These are phyloP conservation scores for Goniozus legneri DNA, from an alignment of 1,140 invertebrate genomes.

Conservation along the genomic window DNA sequence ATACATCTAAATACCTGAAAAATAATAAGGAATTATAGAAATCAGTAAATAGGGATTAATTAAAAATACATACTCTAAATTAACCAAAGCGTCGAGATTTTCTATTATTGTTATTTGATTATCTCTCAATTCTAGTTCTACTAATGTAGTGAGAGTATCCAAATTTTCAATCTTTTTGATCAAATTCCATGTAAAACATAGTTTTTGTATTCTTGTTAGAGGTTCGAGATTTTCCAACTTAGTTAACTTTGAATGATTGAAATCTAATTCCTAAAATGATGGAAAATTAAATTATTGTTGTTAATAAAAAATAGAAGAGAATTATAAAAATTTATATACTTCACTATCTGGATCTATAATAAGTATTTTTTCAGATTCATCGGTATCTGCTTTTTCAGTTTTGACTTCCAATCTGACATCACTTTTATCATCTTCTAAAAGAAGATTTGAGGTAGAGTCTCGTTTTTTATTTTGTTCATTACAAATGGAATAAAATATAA, in stretches of 20 bases:
- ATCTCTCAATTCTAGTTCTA: slow-evolving; percentile 92
- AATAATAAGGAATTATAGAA: too few relatives aligned
- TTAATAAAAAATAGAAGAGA: background rate
- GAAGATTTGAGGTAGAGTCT: slow-evolving; percentile 10
- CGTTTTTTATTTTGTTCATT: background rate
- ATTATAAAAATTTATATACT: slow-evolving; percentile 23
- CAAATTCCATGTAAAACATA: slow-evolving; percentile 90
- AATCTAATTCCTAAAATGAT: slow-evolving; percentile 66
- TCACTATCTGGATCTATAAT: slow-evolving; percentile 48
- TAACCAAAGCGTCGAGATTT: slow-evolving; percentile 80
- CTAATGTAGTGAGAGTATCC: slow-evolving; percentile 67
- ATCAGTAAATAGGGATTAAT: too few relatives aligned
- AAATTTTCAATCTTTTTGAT: slow-evolving; percentile 94
- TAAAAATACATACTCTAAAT: slow-evolving; percentile 76
- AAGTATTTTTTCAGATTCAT: slow-evolving; percentile 43
- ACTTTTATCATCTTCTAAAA: slow-evolving; percentile 31
- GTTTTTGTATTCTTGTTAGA: slow-evolving; percentile 68
- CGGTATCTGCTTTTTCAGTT: slow-evolving; percentile 25
- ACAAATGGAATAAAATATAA: background rate
- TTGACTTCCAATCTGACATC: slow-evolving; percentile 29
- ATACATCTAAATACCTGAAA: slow-evolving; percentile 85
- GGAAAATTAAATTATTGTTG: slow-evolving; percentile 10
- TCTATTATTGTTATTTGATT: slow-evolving; percentile 92
- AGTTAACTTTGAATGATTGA: slow-evolving; percentile 82
- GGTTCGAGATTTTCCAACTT: slow-evolving; percentile 81